Evolutionary conservation across 2,888 invertebrate species (phyloP).

Genomic region (Stegophylla sp.): DNA sequence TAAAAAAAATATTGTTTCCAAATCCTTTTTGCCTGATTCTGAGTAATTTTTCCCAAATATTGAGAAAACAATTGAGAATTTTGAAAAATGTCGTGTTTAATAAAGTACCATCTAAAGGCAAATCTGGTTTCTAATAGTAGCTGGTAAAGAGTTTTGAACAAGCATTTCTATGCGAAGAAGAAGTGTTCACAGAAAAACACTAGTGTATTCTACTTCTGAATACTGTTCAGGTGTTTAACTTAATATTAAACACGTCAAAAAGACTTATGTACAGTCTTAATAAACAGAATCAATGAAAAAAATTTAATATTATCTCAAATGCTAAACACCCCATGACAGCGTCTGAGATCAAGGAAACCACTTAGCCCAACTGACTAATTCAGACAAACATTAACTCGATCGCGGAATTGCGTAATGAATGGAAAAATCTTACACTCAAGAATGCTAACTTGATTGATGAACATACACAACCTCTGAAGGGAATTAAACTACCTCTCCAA

Average conservation of each 20-base stretch:
- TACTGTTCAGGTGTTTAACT: conserved; percentile 9
- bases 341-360: conserved; percentile 3
- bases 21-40: too few relatives aligned
- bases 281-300: too few relatives aligned
- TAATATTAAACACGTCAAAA: background rate
- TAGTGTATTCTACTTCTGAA: conserved; percentile 19
- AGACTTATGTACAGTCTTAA: background rate
- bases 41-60: too few relatives aligned
- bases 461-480: conserved; percentile 5
- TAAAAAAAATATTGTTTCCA: too few relatives aligned
- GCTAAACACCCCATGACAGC: background rate
- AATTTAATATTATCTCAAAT: too few relatives aligned
- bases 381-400: background rate
- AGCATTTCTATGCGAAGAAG: too few relatives aligned
- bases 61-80: too few relatives aligned
- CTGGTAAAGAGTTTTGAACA: too few relatives aligned
- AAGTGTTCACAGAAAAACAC: too few relatives aligned
- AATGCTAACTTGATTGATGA: conserved; percentile 5
- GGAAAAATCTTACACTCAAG: background rate
- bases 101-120: too few relatives aligned
- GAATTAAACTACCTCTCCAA: background rate
- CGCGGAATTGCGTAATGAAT: background rate
- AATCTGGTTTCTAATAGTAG: too few relatives aligned
- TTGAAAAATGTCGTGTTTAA: too few relatives aligned
- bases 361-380: conserved; percentile 1